Conservation (phyloP, 2,888 invertebrate genomes). For the Xestoiulus laeticollis region DNA sequence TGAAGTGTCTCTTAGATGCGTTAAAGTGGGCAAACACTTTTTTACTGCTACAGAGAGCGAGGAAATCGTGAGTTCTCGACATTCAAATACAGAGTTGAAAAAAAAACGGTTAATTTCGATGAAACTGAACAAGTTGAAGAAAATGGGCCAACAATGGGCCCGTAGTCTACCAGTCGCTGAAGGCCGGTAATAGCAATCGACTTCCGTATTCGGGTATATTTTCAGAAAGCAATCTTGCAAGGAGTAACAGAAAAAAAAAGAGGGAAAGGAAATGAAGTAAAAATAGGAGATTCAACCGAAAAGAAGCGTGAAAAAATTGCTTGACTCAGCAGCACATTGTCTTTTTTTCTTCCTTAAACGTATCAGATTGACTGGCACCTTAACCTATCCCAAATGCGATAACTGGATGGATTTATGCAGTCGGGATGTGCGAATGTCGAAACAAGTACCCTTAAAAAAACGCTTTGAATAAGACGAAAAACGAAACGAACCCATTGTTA, state of each 20-base stretch:
- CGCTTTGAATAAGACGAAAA: neutral
- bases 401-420: conserved; percentile 28
- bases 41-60: neutral
- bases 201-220: neutral
- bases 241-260: neutral
- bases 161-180: neutral
- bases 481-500: conserved; percentile 10
- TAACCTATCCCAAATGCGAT: neutral
- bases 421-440: neutral
- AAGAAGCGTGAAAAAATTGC: conserved; percentile 1
- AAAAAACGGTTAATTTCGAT: neutral
- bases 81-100: neutral
- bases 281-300: conserved; percentile 30
- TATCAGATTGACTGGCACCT: conserved; percentile 39
- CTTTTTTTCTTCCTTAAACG: conserved; percentile 30
- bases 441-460: conserved; percentile 19
- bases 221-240: conserved; percentile 13
- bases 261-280: conserved; percentile 23
- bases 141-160: neutral
- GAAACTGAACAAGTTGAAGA: neutral
- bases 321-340: conserved; percentile 28
- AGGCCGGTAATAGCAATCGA: conserved; percentile 19
- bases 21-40: neutral
- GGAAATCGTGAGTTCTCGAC: neutral
- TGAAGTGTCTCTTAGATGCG: neutral